These are phyloP conservation scores for Hirtodrosophila trivittata DNA, from an alignment of 2,888 invertebrate species.

Conservation along the genomic window DNA sequence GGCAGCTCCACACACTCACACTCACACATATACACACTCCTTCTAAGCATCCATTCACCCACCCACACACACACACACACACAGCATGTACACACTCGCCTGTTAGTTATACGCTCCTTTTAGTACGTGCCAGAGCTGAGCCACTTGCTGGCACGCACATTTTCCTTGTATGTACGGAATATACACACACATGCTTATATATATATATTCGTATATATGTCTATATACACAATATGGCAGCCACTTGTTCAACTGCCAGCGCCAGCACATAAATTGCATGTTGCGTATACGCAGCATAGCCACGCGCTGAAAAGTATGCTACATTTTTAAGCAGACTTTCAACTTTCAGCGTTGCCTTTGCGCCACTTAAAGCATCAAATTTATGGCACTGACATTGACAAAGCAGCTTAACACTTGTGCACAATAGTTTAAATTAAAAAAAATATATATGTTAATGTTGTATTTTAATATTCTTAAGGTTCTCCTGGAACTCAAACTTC, in stretches of 20 bases:
- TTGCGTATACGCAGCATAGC: conserved; percentile 54
- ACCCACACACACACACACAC: conserved; percentile 12
- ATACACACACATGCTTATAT: conserved; percentile 2
- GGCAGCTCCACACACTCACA: conserved; percentile 37
- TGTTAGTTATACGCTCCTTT: conserved; percentile 62
- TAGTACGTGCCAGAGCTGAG: conserved; percentile 70
- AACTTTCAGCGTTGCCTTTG: conserved; percentile 4
- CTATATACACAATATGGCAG: conserved; percentile 23
- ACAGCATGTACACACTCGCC: conserved; percentile 21
- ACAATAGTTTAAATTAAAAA: conserved; percentile 2
- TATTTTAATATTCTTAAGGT: no score
- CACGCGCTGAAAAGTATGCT: conserved; percentile 52
- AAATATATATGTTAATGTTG: no score
- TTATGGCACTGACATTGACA: conserved; percentile 26
- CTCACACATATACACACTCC: conserved; percentile 4
- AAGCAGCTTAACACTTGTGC: conserved; percentile 5
- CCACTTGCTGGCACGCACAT: conserved; percentile 71
- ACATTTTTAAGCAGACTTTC: conserved; percentile 7
- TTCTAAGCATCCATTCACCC: background rate
- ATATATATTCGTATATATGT: background rate
- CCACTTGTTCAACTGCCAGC: conserved; percentile 34
- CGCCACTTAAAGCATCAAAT: conserved; percentile 21
- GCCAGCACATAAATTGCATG: conserved; percentile 49
- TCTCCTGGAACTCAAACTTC: no score
- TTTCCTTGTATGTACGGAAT: conserved; percentile 22